phyloP scores from a whole-genome alignment of 2,113 vertebrate species.

The Gadus chalcogrammus region DNA sequence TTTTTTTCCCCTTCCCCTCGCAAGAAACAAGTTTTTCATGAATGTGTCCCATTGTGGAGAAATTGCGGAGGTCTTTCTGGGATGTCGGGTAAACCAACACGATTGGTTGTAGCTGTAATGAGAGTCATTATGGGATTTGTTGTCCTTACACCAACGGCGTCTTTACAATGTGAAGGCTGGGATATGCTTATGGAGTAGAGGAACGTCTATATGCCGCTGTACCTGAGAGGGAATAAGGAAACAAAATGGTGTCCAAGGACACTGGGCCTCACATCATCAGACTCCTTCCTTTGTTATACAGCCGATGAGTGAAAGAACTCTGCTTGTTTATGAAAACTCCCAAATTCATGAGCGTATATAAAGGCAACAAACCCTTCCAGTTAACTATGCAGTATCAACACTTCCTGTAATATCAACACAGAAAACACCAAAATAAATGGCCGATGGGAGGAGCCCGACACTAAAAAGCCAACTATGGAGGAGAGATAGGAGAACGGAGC shows the following conservation, averaged over 20 bases:
- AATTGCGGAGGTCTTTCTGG: slow-evolving; percentile 58
- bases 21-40: slow-evolving; percentile 58
- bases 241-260: no score
- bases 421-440: background rate
- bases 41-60: slow-evolving; percentile 70
- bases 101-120: slow-evolving; percentile 48
- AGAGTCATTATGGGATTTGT: slow-evolving; percentile 73
- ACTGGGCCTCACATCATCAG: no score
- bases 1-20: slow-evolving; percentile 47
- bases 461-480: background rate
- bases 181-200: background rate
- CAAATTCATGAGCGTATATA: background rate
- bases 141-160: slow-evolving; percentile 42
- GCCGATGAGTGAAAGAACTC: slow-evolving; percentile 34
- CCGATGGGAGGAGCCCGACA: background rate
- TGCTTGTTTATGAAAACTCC: background rate
- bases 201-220: background rate
- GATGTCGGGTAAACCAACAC: slow-evolving; percentile 57
- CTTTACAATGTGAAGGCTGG: no score
- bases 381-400: background rate
- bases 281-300: slow-evolving; percentile 2
- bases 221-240: background rate
- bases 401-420: background rate
- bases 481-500: background rate
- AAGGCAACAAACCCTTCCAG: background rate